Evolutionary conservation across 1,140 invertebrate species (phyloP).

Genomic region (Drosophila mauritiana): DNA sequence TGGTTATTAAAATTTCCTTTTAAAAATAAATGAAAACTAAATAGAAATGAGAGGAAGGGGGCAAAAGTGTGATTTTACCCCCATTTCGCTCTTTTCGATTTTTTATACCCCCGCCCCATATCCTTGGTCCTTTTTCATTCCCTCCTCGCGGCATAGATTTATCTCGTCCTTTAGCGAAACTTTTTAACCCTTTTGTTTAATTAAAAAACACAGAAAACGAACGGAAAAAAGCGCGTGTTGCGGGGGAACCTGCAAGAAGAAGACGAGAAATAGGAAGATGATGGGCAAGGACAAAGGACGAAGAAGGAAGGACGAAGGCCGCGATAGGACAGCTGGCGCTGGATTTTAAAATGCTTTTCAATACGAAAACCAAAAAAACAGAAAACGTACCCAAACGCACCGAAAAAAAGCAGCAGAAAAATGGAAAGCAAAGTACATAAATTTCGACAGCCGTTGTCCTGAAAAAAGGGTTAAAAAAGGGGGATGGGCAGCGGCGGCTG

Average conservation of each 20-base stretch:
- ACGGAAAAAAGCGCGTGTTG: constrained; percentile 24
- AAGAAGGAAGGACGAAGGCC: neutral
- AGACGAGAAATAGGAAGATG: constrained; percentile 19
- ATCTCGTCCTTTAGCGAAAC: constrained; percentile 51
- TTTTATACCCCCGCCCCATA: constrained; percentile 3
- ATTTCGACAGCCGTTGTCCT: constrained; percentile 68
- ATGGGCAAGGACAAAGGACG: constrained; percentile 11
- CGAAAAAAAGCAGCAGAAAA: constrained; percentile 26
- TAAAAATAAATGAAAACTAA: constrained; percentile 81
- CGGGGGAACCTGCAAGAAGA: constrained; percentile 25
- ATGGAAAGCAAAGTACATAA: constrained; percentile 74
- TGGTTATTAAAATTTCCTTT: constrained; percentile 81
- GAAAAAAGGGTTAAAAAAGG: constrained; percentile 25
- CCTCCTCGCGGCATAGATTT: constrained; percentile 42
- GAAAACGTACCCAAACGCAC: constrained; percentile 34
- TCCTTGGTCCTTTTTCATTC: neutral
- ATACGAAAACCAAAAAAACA: constrained; percentile 45
- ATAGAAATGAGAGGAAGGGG: constrained; percentile 56
- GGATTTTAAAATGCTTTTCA: constrained; percentile 80
- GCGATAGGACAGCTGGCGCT: constrained; percentile 69
- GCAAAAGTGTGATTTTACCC: constrained; percentile 78
- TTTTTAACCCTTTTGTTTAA: constrained; percentile 83
- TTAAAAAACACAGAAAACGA: constrained; percentile 72
- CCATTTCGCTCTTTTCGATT: constrained; percentile 42
- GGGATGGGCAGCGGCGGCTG: constrained; percentile 7